Conservation (phyloP, 2,113 vertebrate genomes). For the Chitala chitala region DNA sequence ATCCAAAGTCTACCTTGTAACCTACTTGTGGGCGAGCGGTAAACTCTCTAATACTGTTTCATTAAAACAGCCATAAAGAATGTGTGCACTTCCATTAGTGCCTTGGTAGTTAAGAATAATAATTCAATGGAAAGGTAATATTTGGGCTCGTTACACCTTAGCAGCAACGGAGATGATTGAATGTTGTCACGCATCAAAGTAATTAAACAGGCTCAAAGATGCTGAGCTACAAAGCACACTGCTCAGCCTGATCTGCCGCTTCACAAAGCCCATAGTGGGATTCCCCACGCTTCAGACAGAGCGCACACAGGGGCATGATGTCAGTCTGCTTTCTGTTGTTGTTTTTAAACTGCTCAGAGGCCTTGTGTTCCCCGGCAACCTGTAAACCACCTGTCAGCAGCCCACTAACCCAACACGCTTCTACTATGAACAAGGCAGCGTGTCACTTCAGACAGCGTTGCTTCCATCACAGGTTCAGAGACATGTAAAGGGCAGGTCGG, state of each 20-base stretch:
- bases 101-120: neutral
- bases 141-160: neutral
- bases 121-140: neutral
- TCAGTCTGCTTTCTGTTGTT: too few species aligned
- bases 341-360: too few species aligned
- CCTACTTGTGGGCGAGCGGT: neutral
- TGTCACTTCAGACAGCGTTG: too few species aligned
- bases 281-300: too few species aligned
- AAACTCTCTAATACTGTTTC: neutral
- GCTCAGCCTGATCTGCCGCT: conserved; percentile 8
- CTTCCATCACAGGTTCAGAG: too few species aligned
- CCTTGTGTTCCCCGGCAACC: too few species aligned
- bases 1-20: too few species aligned
- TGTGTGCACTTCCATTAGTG: neutral
- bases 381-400: too few species aligned
- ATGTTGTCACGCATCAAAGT: neutral
- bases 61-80: neutral
- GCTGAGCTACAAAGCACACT: neutral
- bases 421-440: too few species aligned
- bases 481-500: too few species aligned
- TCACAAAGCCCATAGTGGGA: neutral
- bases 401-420: too few species aligned
- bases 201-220: neutral
- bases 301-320: too few species aligned
- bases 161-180: neutral